Base-by-base conservation (phyloP, 2,113 vertebrate genomes). In the Hassar affinis region DNA sequence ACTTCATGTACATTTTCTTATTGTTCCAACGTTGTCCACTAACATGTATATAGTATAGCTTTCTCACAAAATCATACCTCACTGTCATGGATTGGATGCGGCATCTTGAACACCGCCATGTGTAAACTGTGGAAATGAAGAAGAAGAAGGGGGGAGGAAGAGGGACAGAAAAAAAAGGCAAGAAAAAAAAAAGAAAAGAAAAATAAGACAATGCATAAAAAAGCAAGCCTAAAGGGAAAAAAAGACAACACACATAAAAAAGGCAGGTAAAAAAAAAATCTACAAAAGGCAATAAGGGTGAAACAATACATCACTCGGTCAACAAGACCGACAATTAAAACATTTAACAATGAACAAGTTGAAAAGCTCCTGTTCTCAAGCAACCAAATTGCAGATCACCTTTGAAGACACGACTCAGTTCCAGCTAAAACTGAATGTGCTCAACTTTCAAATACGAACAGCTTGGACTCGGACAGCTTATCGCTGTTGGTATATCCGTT, bases 401-500 rank as follows among this genome's bases (percentile, higher is more conserved):
- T 49, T 66, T 51, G 12, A 33, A 33, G 6, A 35, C 9, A 38
- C 25, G 68, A 61, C 62, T 66, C 74, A 20, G 25, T 38, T 8
- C 49, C 18, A 45, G 35, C 47, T 42, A 35, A 25, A 75, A 74
- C 12, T 47, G 68, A 80, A 80, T 75, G 10, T 25, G 18, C 61
- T 33, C 27, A 49, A 69, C 25, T 22, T 49, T 66, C 52, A 68
- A 71, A 75, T 62, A 51, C 68, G 83, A 83, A 76, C 9, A 25
- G 64, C 56, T 54, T 79, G n/a, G 22, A 42, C 2, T 38, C 9
- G 27, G 35, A 62, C 30, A 72, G 76, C 66, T 62, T 57, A 27
- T 79, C 47, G 38, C 51, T n/a, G 69, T 20, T 18, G 49, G 47
- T 56, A 4, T 52, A 72, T 10, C 20, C 12, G 25, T 45, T 57